Conservation (phyloP, 2,797 vertebrate genomes). For the Enoplosus armatus region DNA sequence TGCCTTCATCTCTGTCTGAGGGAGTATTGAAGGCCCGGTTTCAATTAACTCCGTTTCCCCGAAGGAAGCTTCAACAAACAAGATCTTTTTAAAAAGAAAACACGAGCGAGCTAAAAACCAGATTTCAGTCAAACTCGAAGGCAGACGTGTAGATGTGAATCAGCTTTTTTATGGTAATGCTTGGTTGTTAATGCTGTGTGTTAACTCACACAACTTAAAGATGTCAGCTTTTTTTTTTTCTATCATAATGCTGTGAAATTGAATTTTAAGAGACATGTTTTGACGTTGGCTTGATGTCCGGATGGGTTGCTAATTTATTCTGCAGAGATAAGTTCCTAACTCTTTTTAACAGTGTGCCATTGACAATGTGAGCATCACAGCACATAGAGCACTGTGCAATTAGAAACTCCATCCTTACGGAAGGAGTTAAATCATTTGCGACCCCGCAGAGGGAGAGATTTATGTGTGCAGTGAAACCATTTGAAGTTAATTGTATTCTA, state of each 20-base stretch:
- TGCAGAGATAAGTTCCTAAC: constrained; percentile 24
- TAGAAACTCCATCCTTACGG: constrained; percentile 54
- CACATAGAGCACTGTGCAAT: constrained; percentile 71
- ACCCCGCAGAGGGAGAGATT: constrained; percentile 68
- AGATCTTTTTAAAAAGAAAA: constrained; percentile 46
- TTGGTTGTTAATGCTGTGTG: constrained; percentile 12
- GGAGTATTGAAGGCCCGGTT: constrained; percentile 55
- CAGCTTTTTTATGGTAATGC: neutral
- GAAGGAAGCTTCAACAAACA: constrained; percentile 44
- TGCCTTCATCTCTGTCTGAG: constrained; percentile 57
- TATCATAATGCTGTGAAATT: constrained; percentile 58
- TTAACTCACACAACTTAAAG: constrained; percentile 43
- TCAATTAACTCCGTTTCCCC: constrained; percentile 45
- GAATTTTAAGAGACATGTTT: constrained; percentile 31
- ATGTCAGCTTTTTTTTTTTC: constrained; percentile 38
- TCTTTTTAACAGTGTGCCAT: constrained; percentile 49
- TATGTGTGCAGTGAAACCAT: constrained; percentile 74
- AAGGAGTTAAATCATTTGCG: constrained; percentile 63
- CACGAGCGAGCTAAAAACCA: neutral
- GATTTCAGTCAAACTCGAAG: constrained; percentile 19
- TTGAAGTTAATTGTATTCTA: constrained; percentile 78
- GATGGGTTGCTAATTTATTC: constrained; percentile 63
- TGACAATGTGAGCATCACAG: constrained; percentile 54
- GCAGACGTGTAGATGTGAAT: constrained; percentile 14
- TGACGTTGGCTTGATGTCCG: constrained; percentile 36